These are phyloP conservation scores for Xenentodon cancila DNA, from an alignment of 2,797 vertebrate species.

Conservation along the genomic window DNA sequence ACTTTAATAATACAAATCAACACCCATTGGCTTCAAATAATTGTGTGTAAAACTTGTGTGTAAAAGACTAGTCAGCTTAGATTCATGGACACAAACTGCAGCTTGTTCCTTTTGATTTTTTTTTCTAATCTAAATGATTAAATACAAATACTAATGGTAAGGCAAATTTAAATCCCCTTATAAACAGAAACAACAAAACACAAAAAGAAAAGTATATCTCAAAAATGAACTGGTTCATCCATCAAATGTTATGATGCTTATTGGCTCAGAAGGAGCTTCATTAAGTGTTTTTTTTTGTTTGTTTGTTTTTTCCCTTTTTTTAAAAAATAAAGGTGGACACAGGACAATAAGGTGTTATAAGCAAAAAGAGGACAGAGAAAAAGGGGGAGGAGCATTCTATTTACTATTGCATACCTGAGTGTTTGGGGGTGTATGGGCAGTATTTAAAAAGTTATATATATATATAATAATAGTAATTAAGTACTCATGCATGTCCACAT, in stretches of 20 bases:
- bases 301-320: no score
- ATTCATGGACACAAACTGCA: neutral
- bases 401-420: no score
- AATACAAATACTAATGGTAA: neutral
- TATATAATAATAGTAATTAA: no score
- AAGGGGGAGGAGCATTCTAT: no score
- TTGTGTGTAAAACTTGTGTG: neutral
- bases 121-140: neutral
- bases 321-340: no score
- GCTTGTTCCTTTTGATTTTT: neutral
- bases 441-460: no score
- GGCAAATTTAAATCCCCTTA: neutral
- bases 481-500: no score
- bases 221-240: conserved; percentile 1
- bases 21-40: neutral
- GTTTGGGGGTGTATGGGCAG: no score
- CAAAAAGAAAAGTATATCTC: neutral
- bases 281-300: no score
- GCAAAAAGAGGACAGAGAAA: no score
- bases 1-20: neutral
- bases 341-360: no score
- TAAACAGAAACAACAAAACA: neutral
- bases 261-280: neutral
- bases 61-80: conserved; percentile 1
- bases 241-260: neutral